These are phyloP conservation scores for Dryoscopus gambensis DNA, from an alignment of 2,113 vertebrate genomes.

Conservation along the genomic window DNA sequence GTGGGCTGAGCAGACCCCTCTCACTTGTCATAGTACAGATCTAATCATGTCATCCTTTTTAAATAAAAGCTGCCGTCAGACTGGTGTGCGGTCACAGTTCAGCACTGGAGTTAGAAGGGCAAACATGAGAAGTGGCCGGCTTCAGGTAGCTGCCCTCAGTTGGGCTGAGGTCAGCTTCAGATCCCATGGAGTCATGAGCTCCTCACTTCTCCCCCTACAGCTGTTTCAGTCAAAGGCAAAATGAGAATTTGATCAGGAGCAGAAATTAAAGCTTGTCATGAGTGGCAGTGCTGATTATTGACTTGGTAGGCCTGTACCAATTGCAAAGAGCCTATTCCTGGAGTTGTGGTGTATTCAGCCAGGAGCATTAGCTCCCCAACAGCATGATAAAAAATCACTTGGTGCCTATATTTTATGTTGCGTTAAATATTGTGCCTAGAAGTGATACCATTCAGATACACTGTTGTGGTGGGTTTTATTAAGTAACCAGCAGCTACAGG, in stretches of 20 bases:
- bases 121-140: not conserved
- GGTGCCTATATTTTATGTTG: not conserved
- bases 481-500: not conserved
- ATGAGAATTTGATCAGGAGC: not conserved
- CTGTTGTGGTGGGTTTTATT: not conserved
- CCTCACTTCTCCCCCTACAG: not conserved
- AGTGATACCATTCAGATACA: not conserved
- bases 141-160: not conserved
- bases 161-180: not conserved
- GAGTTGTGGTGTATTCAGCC: not conserved
- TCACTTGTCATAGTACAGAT: not conserved
- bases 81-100: not conserved
- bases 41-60: not conserved
- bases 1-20: rapidly evolving
- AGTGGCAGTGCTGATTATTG: not conserved
- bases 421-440: not conserved
- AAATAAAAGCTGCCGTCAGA: not conserved
- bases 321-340: not conserved
- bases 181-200: not conserved
- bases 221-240: not conserved
- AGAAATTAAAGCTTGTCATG: not conserved
- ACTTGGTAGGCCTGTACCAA: not conserved
- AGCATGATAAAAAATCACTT: not conserved
- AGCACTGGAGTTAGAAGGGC: not conserved
- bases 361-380: not conserved